Conservation (phyloP, 2,113 vertebrate genomes). For the Sceloporus tristichus region DNA sequence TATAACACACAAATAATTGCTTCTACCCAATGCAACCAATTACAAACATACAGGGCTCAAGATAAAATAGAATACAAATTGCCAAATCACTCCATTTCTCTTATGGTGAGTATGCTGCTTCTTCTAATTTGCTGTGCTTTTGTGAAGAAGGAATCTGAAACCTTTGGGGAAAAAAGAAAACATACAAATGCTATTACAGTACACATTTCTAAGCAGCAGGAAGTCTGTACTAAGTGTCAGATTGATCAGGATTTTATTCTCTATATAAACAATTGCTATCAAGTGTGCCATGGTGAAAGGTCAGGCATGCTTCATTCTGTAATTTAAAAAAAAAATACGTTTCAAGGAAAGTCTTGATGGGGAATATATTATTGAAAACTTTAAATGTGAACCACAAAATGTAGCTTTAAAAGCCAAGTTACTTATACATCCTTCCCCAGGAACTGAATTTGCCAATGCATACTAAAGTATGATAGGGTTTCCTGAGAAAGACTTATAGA, state of each 20-base stretch:
- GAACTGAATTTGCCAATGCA: slow-evolving; percentile 19
- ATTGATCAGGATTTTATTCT: slow-evolving; percentile 75
- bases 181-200: slow-evolving; percentile 79
- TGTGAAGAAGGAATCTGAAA: slow-evolving; percentile 70
- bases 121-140: slow-evolving; percentile 78
- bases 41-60: slow-evolving; percentile 28
- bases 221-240: slow-evolving; percentile 79
- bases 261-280: slow-evolving; percentile 71
- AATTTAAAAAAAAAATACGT: slow-evolving; percentile 40
- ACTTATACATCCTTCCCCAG: slow-evolving; percentile 39
- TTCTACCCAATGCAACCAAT: neutral
- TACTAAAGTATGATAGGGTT: slow-evolving; percentile 31
- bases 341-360: slow-evolving; percentile 49
- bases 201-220: slow-evolving; percentile 77
- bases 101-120: slow-evolving; percentile 57
- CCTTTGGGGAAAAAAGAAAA: slow-evolving; percentile 75
- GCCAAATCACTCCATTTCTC: slow-evolving; percentile 55
- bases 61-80: slow-evolving; percentile 60
- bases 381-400: slow-evolving; percentile 56
- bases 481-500: neutral
- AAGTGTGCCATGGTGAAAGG: slow-evolving; percentile 59
- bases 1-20: slow-evolving; percentile 15
- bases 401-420: slow-evolving; percentile 36
- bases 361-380: slow-evolving; percentile 68
- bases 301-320: slow-evolving; percentile 49